A percentile compares a stretch with the other conserved stretches of the same genome.
phyloP scores from a whole-genome alignment of 2,888 invertebrate species.

The Amphipyra berbera region DNA sequence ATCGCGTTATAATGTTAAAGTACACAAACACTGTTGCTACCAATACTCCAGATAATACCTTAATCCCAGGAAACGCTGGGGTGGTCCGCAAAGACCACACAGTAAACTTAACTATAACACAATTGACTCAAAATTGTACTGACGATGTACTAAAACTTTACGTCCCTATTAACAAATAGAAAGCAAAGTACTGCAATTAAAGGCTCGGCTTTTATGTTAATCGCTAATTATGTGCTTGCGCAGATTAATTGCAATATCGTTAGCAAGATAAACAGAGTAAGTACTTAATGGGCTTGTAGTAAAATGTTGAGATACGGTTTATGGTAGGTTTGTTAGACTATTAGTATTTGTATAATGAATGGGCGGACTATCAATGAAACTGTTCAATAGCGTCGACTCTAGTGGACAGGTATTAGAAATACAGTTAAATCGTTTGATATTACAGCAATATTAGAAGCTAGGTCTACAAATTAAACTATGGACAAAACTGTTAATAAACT shows the following conservation, averaged over 20 bases:
- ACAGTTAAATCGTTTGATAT: no score
- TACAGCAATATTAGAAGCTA: no score
- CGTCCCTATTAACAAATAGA: slow-evolving; percentile 36
- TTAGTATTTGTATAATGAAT: not conserved
- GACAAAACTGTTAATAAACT: no score
- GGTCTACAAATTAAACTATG: no score
- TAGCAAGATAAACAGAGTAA: slow-evolving; percentile 45
- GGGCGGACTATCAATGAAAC: not conserved
- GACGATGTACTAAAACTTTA: slow-evolving; percentile 39
- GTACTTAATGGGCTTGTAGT: slow-evolving; percentile 19
- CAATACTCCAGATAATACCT: not conserved
- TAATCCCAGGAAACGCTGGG: not conserved
- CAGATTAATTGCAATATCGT: slow-evolving; percentile 60
- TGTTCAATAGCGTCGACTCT: no score
- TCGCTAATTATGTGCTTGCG: slow-evolving; percentile 60
- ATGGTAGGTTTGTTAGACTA: not conserved
- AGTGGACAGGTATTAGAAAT: no score
- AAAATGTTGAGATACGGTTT: slow-evolving; percentile 10
- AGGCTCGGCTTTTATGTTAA: slow-evolving; percentile 55
- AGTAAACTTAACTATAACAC: not conserved
- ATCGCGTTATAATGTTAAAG: no score
- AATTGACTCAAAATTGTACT: not conserved
- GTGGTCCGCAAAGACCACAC: not conserved
- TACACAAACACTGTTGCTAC: not conserved
- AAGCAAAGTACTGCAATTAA: slow-evolving; percentile 44